phyloP scores from a whole-genome alignment of 1,140 invertebrate genomes.

The Aethina tumida region DNA sequence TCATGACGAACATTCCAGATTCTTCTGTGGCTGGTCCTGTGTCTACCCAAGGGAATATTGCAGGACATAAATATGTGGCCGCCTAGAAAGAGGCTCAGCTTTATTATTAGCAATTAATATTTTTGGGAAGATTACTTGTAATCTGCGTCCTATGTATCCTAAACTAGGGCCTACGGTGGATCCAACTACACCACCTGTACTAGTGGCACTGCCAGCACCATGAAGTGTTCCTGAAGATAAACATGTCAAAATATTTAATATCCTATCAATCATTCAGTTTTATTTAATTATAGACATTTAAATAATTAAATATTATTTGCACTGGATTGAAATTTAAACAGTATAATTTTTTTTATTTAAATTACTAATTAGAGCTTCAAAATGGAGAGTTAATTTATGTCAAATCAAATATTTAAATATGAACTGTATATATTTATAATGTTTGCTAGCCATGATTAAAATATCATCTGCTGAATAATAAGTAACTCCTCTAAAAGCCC shows the following conservation, averaged over 20 bases:
- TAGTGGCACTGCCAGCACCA: constrained; percentile 39
- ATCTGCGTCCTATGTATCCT: constrained; percentile 45
- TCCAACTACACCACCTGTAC: constrained; percentile 36
- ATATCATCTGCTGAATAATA: no score
- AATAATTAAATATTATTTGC: background rate
- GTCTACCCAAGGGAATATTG: constrained; percentile 80
- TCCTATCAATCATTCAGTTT: background rate
- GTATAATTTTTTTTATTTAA: background rate
- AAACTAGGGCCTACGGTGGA: constrained; percentile 42
- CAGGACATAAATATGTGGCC: constrained; percentile 71
- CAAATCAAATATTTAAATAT: no score
- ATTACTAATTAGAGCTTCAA: background rate
- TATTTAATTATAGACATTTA: background rate
- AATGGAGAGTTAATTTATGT: no score
- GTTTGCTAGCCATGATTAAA: no score
- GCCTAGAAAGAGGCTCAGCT: constrained; percentile 38
- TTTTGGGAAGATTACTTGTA: constrained; percentile 31
- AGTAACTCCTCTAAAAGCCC: no score
- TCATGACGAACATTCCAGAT: constrained; percentile 77
- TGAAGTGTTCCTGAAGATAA: constrained; percentile 28
- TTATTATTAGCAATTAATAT: background rate
- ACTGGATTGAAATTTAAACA: no score
- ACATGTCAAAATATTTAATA: background rate
- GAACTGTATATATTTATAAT: no score
- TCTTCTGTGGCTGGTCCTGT: constrained; percentile 75